Base-by-base conservation (phyloP, 2,113 vertebrate species). In the Mus musculus region DNA sequence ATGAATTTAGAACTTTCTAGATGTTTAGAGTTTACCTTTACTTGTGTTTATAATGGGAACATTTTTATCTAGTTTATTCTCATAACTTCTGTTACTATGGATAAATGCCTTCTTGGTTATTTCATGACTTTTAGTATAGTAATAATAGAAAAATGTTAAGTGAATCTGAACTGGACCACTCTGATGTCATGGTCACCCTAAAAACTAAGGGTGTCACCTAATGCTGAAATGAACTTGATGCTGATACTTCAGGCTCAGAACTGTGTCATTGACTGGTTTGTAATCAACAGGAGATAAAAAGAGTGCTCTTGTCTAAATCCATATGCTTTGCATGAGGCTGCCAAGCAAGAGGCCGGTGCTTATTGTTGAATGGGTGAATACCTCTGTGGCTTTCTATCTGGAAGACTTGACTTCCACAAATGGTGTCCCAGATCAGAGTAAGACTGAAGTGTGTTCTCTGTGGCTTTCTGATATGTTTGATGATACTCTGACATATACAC, bases 1-100 rank as follows among this genome's bases (percentile, higher is more conserved):
- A 22, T 90, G 26, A 84, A 22, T 87, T 86, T 13, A 91, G 36
- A 93, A 89, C 91, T 81, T 93, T 91, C 82, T 69, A 72, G 39
- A 81, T 89, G 20, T 56, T 80, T 59, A 63, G 14, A 26, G 12
- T 28, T 95, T 20, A 89, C 52, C 69, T 81, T 87, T 95, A 49
- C 20, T 19, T 46, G 87, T 88, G 91, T 77, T 69, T 54, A 42
- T 71, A 39, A 49, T 56, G 63, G 39, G 46, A 63, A 89, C 33
- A 82, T 26, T 33, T 63, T 84, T 67, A 52, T 17, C 36, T 17
- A 88, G 14, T 52, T 80, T 2, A 84, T 87, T 89, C 46, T 78
- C 36, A 81, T 94, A 86, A 67, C 5, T 52, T 69, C 52, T 87
- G 73, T 88, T 93, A 14, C 12, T 81, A 28, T 82, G 30, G 24